A percentile compares a stretch with the other conserved stretches of the same genome.
Conservation (phyloP, 2,888 invertebrate genomes). For the Rosalia funebris region DNA sequence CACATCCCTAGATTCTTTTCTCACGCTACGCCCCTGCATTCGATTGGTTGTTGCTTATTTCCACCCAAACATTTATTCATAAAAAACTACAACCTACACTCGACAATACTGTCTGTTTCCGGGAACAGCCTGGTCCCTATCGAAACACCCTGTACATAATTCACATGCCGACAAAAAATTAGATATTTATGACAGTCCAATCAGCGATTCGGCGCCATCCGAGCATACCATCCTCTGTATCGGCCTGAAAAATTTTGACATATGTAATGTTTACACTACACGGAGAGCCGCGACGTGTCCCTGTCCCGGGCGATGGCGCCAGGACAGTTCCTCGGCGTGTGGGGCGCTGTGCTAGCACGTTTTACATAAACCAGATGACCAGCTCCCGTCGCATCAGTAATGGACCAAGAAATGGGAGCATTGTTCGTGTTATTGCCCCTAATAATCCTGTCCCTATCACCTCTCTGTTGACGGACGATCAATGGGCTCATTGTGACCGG, state of each 20-base stretch:
- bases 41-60: no score
- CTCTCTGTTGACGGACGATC: conserved; percentile 27
- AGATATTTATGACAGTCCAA: no score
- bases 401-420: conserved; percentile 49
- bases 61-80: no score
- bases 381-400: conserved; percentile 40
- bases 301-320: conserved; percentile 38
- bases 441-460: conserved; percentile 31
- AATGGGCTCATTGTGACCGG: not conserved
- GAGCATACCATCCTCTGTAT: not conserved
- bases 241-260: conserved; percentile 32
- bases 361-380: conserved; percentile 53
- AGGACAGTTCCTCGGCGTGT: conserved; percentile 36
- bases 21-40: no score
- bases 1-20: no score
- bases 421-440: conserved; percentile 39
- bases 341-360: conserved; percentile 35
- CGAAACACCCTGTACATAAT: no score
- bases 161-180: no score
- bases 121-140: no score
- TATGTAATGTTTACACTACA: conserved; percentile 37
- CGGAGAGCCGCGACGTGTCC: conserved; percentile 27
- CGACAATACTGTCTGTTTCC: no score
- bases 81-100: no score
- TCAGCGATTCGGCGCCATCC: not conserved